These are phyloP conservation scores for Umimayanthus chanpuru DNA, from an alignment of 92 coral and sea anemone species.

Conservation along the genomic window DNA sequence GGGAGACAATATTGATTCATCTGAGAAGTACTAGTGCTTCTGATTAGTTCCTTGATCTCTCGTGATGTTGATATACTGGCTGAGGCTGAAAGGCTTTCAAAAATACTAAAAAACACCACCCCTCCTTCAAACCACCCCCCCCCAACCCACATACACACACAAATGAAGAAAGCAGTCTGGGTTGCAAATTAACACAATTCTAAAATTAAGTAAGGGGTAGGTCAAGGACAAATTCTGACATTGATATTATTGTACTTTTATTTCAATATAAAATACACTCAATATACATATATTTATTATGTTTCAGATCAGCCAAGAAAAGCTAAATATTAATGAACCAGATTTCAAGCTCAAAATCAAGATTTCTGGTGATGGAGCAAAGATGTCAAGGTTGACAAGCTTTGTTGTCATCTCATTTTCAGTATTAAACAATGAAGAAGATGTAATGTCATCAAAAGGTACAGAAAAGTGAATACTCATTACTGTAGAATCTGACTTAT, in stretches of 20 bases:
- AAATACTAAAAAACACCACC: constrained; percentile 15
- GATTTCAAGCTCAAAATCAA: constrained; percentile 33
- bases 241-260: background rate
- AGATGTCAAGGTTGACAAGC: constrained; percentile 44
- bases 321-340: constrained; percentile 28
- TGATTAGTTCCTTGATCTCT: constrained; percentile 12
- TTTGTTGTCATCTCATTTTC: constrained; percentile 53
- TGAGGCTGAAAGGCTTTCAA: constrained; percentile 17
- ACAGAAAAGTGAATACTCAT: background rate
- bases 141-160: constrained; percentile 14
- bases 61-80: too few species aligned
- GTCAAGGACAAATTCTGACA: constrained; percentile 6
- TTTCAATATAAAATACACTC: constrained; percentile 14
- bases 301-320: constrained; percentile 22
- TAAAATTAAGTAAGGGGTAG: constrained; percentile 18
- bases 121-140: too few species aligned
- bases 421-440: constrained; percentile 45
- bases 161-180: constrained; percentile 11
- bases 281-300: too few species aligned
- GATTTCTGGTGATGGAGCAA: constrained; percentile 43
- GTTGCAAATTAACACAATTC: background rate
- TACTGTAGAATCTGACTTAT: constrained; percentile 14
- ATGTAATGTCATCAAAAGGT: constrained; percentile 50
- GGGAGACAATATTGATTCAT: constrained; percentile 12
- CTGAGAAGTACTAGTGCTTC: constrained; percentile 12